A percentile compares a stretch with the other conserved stretches of the same genome.
These are phyloP conservation scores for Thamnophis sirtalis DNA, from an alignment of 2,113 vertebrate genomes.

Conservation along the genomic window DNA sequence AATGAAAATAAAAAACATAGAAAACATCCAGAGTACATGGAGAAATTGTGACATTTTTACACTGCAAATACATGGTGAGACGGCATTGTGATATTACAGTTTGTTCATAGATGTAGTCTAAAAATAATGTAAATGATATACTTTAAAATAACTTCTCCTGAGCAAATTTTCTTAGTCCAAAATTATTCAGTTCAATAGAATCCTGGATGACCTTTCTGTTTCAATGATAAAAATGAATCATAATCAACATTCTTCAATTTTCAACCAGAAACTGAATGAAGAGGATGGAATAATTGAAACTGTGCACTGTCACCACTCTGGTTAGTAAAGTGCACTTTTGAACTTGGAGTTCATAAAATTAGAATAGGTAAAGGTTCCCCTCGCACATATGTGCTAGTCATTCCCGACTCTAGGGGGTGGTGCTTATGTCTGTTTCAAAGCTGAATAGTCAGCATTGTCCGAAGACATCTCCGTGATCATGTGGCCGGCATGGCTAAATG, in stretches of 20 bases:
- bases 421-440: no score
- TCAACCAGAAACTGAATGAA: background rate
- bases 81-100: background rate
- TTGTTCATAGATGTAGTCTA: background rate
- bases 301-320: background rate
- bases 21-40: background rate
- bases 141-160: background rate
- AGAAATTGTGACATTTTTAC: background rate
- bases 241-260: background rate
- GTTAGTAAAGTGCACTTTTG: background rate
- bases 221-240: background rate
- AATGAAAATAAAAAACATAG: background rate
- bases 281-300: background rate
- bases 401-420: no score
- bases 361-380: no score
- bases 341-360: background rate
- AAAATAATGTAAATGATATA: background rate
- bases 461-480: no score
- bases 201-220: background rate
- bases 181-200: background rate
- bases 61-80: background rate
- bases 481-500: no score
- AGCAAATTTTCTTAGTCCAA: background rate
- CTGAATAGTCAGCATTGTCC: no score
- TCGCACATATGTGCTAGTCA: no score